These are phyloP conservation scores for Holotrichia oblita DNA, from an alignment of 1,140 invertebrate genomes.

Conservation along the genomic window DNA sequence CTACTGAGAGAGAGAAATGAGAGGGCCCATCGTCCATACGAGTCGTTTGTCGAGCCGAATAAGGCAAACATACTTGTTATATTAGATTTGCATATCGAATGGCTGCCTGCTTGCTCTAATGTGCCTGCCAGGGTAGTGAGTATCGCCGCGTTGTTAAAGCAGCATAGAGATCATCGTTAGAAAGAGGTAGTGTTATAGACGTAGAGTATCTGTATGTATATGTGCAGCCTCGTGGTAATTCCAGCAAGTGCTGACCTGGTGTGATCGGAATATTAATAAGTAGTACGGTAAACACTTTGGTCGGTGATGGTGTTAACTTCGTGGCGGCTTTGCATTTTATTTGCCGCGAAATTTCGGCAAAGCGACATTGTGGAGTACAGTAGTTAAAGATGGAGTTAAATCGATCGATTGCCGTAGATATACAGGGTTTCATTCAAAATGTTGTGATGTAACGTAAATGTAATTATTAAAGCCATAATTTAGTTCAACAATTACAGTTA, in stretches of 20 bases:
- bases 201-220: background rate
- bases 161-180: constrained; percentile 6
- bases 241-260: constrained; percentile 24
- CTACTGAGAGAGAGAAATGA: no score
- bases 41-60: background rate
- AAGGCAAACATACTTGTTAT: constrained; percentile 37
- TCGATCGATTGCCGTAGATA: no score
- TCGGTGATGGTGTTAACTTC: background rate
- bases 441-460: no score
- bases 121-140: background rate
- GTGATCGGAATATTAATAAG: constrained; percentile 3
- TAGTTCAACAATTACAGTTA: no score
- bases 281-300: background rate
- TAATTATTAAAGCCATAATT: no score
- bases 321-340: background rate
- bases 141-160: background rate
- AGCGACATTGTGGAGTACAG: no score
- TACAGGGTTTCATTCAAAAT: no score
- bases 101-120: background rate
- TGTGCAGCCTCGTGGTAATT: background rate
- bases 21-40: background rate
- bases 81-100: constrained; percentile 33
- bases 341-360: background rate
- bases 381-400: no score
- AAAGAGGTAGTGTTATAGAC: background rate